Evolutionary conservation across 2,113 vertebrate species (phyloP).

Genomic region (Esox niger): DNA sequence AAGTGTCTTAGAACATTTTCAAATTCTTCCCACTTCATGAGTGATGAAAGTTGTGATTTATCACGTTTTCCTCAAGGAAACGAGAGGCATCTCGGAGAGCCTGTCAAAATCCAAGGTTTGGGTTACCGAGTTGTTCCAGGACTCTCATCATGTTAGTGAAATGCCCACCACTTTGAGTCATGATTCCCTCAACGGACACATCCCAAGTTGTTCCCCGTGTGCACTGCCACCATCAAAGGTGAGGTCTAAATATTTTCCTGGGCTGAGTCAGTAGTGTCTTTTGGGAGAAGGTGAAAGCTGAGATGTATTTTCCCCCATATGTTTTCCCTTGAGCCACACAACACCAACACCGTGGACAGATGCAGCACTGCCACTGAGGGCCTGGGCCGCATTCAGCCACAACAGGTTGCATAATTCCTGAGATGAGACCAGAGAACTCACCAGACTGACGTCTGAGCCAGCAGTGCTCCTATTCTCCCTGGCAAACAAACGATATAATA

Average conservation of each 20-base stretch:
- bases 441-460: too few relatives aligned
- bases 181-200: constrained; percentile 38
- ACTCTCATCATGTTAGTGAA: constrained; percentile 48
- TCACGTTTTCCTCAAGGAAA: constrained; percentile 69
- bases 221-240: constrained; percentile 13
- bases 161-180: constrained; percentile 53
- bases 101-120: constrained; percentile 80
- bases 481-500: too few relatives aligned
- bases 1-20: background rate
- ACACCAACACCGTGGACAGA: background rate
- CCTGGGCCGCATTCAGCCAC: too few relatives aligned
- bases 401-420: too few relatives aligned
- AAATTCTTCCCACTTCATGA: constrained; percentile 36
- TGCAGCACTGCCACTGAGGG: background rate
- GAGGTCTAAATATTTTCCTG: background rate
- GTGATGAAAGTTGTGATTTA: constrained; percentile 61
- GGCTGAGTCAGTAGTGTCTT: background rate
- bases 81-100: constrained; percentile 73
- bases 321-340: background rate
- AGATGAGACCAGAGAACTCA: too few relatives aligned
- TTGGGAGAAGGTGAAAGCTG: background rate
- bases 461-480: too few relatives aligned
- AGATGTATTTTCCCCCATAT: too few relatives aligned
- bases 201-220: constrained; percentile 23
- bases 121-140: constrained; percentile 73